Evolutionary conservation across 1,140 invertebrate species (phyloP).

Genomic region (Gonatopus flavifemur): DNA sequence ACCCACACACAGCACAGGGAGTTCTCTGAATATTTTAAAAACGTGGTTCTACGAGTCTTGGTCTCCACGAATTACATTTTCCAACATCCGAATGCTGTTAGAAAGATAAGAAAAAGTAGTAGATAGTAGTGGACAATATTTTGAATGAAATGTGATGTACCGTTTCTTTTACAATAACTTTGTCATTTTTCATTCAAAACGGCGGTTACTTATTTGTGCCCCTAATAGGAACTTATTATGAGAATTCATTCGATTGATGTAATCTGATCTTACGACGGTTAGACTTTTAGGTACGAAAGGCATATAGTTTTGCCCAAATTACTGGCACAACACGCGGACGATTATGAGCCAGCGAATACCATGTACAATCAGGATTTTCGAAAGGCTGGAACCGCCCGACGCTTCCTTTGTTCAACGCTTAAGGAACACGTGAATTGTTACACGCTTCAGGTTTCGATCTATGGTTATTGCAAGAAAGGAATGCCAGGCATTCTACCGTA

Average conservation of each 20-base stretch:
- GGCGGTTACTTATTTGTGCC: no score
- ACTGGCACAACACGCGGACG: slow-evolving; percentile 80
- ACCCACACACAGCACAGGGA: no score
- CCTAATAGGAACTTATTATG: slow-evolving; percentile 1
- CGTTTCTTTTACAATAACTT: no score
- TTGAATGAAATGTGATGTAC: no score
- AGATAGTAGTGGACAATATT: no score
- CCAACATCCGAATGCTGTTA: no score
- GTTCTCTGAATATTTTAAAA: no score
- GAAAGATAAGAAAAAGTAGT: no score
- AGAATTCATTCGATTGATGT: neutral
- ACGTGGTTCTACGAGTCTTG: no score
- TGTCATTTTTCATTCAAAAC: no score
- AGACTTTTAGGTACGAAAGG: slow-evolving; percentile 71
- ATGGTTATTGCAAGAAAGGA: slow-evolving; percentile 72
- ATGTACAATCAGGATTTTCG: slow-evolving; percentile 87
- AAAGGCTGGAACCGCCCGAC: slow-evolving; percentile 83
- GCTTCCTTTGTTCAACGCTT: slow-evolving; percentile 71
- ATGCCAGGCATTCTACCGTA: slow-evolving; percentile 74
- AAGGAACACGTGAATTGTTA: slow-evolving; percentile 81
- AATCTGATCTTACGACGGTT: slow-evolving; percentile 25
- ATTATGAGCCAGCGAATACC: slow-evolving; percentile 79
- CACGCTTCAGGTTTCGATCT: slow-evolving; percentile 84
- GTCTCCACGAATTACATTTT: no score
- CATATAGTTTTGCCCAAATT: slow-evolving; percentile 89